Evolutionary conservation across 1,140 invertebrate genomes (phyloP), one percentile per base, ranked within the genome.

Genomic region (Drosophila persimilis): DNA sequence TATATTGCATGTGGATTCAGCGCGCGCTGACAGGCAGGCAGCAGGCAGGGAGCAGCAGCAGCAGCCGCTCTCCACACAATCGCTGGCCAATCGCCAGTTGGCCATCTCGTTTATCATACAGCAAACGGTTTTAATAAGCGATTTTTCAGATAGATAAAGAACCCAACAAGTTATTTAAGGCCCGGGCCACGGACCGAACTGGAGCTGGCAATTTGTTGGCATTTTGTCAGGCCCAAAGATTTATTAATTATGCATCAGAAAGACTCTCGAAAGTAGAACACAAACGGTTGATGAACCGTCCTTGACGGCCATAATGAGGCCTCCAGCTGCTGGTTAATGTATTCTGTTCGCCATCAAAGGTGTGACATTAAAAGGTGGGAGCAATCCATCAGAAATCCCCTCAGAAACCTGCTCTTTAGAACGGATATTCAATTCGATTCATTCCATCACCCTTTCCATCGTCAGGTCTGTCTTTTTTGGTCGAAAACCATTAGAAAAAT

Each of bases 81-180:
- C 73, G 58, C 69, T 77, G 69, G 76, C 73, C 79, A 80, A 77
- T 86, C 74, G 67, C 83, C 83, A 67, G 24, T 69, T 39, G 58
- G 63, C 65, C 66, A 83, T 83, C 83, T 88, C 83, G 83, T 83
- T 88, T 88, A 86, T 86, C 83, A 85, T 56, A 69, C 50, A 70
- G 53, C 65, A 81, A 70, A 72, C 73, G 71, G 73, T 81, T 78
- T 86, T 86, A 88, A 88, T 86, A 86, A 86, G 83, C 78, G 83
- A 88, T 88, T 71, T 71, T 39, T 60, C 74, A 13, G 64, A 60
- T 57, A 86, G 80, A 84, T 84, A 88, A 86, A 77, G 20, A 80
- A 63, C 50, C 74, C 85, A 86, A 86, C 83, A 77, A 86, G 83
- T 86, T 86, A 83, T 66, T 86, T 88, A 83, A 81, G 65, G 70